These are phyloP conservation scores for Onthophagus sagittarius DNA, from an alignment of 2,888 invertebrate species.

Conservation along the genomic window DNA sequence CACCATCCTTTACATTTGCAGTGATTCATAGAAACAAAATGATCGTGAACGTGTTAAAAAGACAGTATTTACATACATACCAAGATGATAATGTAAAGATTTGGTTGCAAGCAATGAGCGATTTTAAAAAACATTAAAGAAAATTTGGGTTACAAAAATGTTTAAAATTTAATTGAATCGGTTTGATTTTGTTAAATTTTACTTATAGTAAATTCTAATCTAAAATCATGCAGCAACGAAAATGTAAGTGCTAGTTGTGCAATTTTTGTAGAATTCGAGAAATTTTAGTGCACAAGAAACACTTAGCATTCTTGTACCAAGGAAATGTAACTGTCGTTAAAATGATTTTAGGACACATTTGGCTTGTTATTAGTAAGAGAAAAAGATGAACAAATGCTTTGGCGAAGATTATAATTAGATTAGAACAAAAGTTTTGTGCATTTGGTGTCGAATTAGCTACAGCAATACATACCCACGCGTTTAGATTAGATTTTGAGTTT, in stretches of 20 bases:
- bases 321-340: constrained; percentile 6
- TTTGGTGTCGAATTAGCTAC: neutral
- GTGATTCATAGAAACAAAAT: too few species aligned
- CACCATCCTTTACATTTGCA: too few species aligned
- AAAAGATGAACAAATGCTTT: neutral
- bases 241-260: neutral
- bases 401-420: neutral
- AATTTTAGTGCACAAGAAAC: neutral
- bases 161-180: too few species aligned
- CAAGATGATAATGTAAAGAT: neutral
- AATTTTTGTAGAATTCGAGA: neutral
- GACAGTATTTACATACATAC: neutral
- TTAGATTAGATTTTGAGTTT: constrained; percentile 14
- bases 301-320: constrained; percentile 1
- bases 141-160: too few species aligned
- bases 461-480: constrained; percentile 20
- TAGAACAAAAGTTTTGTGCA: neutral
- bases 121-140: neutral
- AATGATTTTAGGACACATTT: neutral
- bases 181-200: neutral
- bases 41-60: neutral
- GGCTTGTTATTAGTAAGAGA: neutral
- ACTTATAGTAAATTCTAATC: neutral
- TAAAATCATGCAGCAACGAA: neutral
- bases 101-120: neutral